Evolutionary conservation across 37 sponge, comb jelly and placozoan genomes (phyloP), one percentile per base, ranked within the genome.

Genomic region (Diacarnus erythraeanus): DNA sequence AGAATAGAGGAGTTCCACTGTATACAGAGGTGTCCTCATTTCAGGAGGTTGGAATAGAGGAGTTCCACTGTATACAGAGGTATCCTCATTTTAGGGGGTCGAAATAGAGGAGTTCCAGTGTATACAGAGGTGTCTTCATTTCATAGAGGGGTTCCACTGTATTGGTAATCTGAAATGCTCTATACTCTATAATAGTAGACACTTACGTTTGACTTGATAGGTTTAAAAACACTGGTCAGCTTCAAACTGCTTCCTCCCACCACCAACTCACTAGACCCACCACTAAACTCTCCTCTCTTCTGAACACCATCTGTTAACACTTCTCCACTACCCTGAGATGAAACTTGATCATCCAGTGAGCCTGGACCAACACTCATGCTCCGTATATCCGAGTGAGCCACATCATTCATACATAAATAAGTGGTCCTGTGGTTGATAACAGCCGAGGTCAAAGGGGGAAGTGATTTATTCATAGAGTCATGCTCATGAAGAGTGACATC

Each of bases 281-380:
- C 30, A 64, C 43, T 42, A 38, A 42, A 39, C 44, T 15, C 58
- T 0, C 43, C 51, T 40, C 42, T 64, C 42, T 40, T 38, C 71
- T 69, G 51, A 54, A 6, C 72, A 36, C 34, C 71, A 18, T 31
- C 56, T 1, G 12, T 35, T 34, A 22, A 22, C 42, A 34, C 72
- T 26, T 42, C 72, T 9, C 25, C 72, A 30, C 66, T 65, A 31
- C 33, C 66, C 66, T 65, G 66, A 2, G 66, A 65, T 3, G 66
- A 65, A 31, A 65, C 17, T 35, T 65, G 66, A 30, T 65, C 66
- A 2, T 65, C 66, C 30, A 65, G 27, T 8, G 66, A 65, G 33
- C 66, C 66, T 31, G 66, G 66, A 31, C 33, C 66, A 31, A 65
- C 66, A 30, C 66, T 65, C 34, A 65, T 25, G 34, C 66, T 65